Percentiles rank a stretch among this genome's conserved stretches.
These are phyloP conservation scores for Drosophila lacicola DNA, from an alignment of 2,888 invertebrate species.

Conservation along the genomic window DNA sequence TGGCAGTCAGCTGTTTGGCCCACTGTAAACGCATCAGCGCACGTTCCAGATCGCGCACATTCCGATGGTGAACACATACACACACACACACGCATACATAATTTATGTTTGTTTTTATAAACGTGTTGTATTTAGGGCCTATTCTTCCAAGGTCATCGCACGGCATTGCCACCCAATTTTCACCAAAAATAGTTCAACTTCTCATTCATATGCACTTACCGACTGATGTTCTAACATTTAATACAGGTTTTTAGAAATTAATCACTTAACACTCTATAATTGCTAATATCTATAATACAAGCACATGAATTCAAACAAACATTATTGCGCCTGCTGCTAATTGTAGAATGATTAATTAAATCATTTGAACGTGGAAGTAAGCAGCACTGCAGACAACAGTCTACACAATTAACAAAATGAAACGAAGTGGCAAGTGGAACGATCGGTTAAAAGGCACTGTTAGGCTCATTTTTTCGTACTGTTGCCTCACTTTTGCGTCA, in stretches of 20 bases:
- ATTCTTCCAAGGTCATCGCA: constrained; percentile 72
- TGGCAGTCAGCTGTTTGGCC: constrained; percentile 69
- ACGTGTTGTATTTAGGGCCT: constrained; percentile 60
- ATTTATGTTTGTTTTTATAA: constrained; percentile 58
- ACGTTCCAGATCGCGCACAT: constrained; percentile 44
- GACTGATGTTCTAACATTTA: constrained; percentile 28
- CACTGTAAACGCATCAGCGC: constrained; percentile 31
- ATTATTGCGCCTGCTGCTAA: constrained; percentile 31
- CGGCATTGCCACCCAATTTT: constrained; percentile 61
- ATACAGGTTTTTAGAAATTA: background rate
- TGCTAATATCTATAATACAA: constrained; percentile 4
- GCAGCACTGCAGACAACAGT: constrained; percentile 31
- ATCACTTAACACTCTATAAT: constrained; percentile 11
- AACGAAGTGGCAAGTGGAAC: constrained; percentile 25
- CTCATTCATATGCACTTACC: constrained; percentile 35
- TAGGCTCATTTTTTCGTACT: constrained; percentile 13
- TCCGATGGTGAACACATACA: constrained; percentile 33
- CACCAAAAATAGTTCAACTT: constrained; percentile 33
- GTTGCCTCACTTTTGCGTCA: constrained; percentile 14
- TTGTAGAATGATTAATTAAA: constrained; percentile 20
- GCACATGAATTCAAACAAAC: constrained; percentile 2
- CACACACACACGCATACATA: constrained; percentile 5
- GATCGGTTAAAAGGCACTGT: constrained; percentile 27
- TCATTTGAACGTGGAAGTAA: constrained; percentile 20
- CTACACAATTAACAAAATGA: constrained; percentile 22